Evolutionary conservation across 2,797 vertebrate species (phyloP), one percentile per base, ranked within the genome.

Genomic region (Helarctos malayanus): DNA sequence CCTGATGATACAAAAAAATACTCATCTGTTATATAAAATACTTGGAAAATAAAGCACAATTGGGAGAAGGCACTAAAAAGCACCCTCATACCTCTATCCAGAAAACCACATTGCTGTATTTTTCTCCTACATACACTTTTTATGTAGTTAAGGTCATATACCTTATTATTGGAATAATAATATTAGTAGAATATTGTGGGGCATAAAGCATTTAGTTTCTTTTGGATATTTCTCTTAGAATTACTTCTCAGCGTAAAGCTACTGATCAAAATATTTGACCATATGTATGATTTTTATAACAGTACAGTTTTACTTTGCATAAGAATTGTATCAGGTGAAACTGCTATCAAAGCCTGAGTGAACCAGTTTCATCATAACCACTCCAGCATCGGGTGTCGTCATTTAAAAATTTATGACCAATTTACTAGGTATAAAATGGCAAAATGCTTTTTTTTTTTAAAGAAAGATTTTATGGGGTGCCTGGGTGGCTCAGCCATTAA

Each of bases 171-270:
- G 41, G 41, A 41, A 41, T 41, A 41, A 41, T 41, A 41, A 41
- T 41, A 41, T 41, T 41, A 41, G 41, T 41, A 41, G 29, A 91
- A 56, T 89, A 56, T 69, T 80, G n/a, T 63, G 52, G 65, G 12
- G 2, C 56, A 76, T 80, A 86, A 86, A 86, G 16, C 21, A 52
- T 75, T 89, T 91, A 4, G 56, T 97, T 97, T 96, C 25, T 93
- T 5, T 94, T 94, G 75, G 75, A 45, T 80, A 8, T 95, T 88
- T 91, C 79, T 57, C 29, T 73, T 93, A 93, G 61, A 35, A 69
- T 88, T 47, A 45, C 38, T 78, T 95, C 54, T 57, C 16, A 85
- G 27, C 7, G 29, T 95, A 94, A 96, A 96, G 18, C 76, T 94
- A 54, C 71, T 29, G 35, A 92, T 97, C 14, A 86, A 91, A 84